Evolutionary conservation across 2,797 vertebrate genomes (phyloP), one percentile per base, ranked within the genome.

Genomic region (Tinamus major): DNA sequence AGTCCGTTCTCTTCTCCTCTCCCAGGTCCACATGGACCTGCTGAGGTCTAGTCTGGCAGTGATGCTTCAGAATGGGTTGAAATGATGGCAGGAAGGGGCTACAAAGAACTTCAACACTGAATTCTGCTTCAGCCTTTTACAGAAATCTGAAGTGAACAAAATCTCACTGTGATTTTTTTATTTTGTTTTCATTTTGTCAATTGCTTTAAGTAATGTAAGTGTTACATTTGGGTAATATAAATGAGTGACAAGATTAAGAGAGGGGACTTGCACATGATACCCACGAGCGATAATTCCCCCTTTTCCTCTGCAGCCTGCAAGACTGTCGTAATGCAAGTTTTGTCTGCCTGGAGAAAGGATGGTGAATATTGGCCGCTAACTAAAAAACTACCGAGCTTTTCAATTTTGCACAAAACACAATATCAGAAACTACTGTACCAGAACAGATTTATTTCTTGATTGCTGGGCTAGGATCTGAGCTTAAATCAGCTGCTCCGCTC

Each of bases 401-500:
- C 59, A 55, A 1, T 89, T 91, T 67, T 59, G 55, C 37, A 64
- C 10, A 58, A 77, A 74, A 44, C 58, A 70, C 13, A 41, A 0
- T 24, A 14, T n/a, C 64, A 63, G 26, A 71, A 44, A 42, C 49
- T 64, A 8, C 2, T 87, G 76, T 53, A 58, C 37, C 55, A 68
- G 53, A 83, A 79, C 35, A 37, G 76, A 63, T 10, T 21, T 58
- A 27, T 49, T 85, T 80, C 39, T 61, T 78, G 26, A 55, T 46
- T 56, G 42, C 72, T 77, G 33, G 42, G 31, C 17, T 5, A 75
- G 41, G 41, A 46, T 67, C n/a, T 62, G 51, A 77, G 26, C 48
- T 87, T 55, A 75, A 58, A 75, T 75, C 49, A 39, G 49, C n/a
- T 77, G 51, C 16, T 90, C 89, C 65, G 10, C 61, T 82, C 53